Evolutionary conservation across 1,140 invertebrate species (phyloP).

Genomic region (Camponotus floridanus): DNA sequence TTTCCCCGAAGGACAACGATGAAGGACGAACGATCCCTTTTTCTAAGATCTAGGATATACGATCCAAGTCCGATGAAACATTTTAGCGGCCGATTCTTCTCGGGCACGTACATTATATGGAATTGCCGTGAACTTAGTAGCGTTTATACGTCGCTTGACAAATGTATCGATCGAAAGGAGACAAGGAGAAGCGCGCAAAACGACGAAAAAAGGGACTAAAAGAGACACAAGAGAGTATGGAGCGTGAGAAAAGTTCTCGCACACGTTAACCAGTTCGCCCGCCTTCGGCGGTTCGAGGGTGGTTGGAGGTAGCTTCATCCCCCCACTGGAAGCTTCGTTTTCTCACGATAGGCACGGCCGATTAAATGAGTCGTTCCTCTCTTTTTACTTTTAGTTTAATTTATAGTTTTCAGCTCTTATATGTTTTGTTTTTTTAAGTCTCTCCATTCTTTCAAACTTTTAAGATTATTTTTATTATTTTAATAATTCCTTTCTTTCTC

Average conservation of each 20-base stretch:
- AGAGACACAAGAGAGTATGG: not conserved
- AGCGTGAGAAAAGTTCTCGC: slow-evolving; percentile 39
- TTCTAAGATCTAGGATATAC: slow-evolving; percentile 34
- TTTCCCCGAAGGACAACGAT: slow-evolving; percentile 41
- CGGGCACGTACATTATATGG: slow-evolving; percentile 62
- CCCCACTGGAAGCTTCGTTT: slow-evolving; percentile 33
- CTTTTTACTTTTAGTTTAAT: slow-evolving; percentile 19
- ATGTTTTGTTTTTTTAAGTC: not conserved
- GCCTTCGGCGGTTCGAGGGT: slow-evolving; percentile 32
- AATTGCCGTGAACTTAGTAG: slow-evolving; percentile 66
- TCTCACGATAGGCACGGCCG: slow-evolving; percentile 55
- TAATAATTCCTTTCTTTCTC: not conserved
- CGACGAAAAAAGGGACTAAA: slow-evolving; percentile 14
- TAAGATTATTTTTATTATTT: slow-evolving; percentile 6
- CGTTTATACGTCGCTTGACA: slow-evolving; percentile 61
- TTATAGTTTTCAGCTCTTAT: slow-evolving; percentile 15
- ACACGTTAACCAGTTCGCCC: slow-evolving; percentile 51
- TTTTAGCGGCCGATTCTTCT: slow-evolving; percentile 6
- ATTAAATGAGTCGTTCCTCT: slow-evolving; percentile 37
- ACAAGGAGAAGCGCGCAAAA: slow-evolving; percentile 20
- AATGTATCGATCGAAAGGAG: slow-evolving; percentile 69
- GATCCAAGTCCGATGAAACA: slow-evolving; percentile 48
- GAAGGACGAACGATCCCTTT: slow-evolving; percentile 1
- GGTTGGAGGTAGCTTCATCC: not conserved
- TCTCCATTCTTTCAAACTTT: not conserved